Conservation (phyloP, 2,113 vertebrate genomes). For the Anseranas semipalmata region DNA sequence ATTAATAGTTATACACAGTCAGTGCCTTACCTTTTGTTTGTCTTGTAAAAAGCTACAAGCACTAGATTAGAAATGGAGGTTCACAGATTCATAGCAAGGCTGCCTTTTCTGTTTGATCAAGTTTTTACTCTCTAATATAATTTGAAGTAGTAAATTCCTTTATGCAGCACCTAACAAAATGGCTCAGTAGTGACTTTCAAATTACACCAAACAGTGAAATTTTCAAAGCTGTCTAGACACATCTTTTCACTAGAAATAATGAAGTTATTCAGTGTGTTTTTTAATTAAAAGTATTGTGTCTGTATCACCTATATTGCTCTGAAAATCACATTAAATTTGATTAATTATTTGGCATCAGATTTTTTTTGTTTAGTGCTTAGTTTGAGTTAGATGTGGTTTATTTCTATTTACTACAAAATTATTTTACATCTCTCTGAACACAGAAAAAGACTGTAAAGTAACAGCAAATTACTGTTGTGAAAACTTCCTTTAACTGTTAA, state of each 20-base stretch:
- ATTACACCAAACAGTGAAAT: neutral
- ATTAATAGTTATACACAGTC: neutral
- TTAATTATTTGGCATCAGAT: neutral
- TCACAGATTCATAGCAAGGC: neutral
- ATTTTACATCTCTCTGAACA: neutral
- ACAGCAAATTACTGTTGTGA: neutral
- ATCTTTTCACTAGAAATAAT: neutral
- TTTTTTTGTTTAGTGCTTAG: neutral
- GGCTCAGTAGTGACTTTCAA: neutral
- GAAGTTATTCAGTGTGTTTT: neutral
- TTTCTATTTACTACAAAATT: neutral
- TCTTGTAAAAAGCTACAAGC: neutral
- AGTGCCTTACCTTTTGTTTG: neutral
- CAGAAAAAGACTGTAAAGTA: neutral
- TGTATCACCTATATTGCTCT: neutral
- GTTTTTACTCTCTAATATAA: neutral
- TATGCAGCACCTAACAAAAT: neutral
- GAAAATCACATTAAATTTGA: neutral
- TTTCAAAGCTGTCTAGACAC: neutral
- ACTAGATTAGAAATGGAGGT: rapidly evolving
- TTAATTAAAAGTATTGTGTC: neutral
- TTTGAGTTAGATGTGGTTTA: neutral
- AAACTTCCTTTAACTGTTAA: neutral
- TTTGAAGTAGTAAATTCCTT: neutral
- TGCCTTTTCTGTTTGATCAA: neutral